Conservation (phyloP, 2,113 vertebrate genomes). For the Cochlearius cochlearius region DNA sequence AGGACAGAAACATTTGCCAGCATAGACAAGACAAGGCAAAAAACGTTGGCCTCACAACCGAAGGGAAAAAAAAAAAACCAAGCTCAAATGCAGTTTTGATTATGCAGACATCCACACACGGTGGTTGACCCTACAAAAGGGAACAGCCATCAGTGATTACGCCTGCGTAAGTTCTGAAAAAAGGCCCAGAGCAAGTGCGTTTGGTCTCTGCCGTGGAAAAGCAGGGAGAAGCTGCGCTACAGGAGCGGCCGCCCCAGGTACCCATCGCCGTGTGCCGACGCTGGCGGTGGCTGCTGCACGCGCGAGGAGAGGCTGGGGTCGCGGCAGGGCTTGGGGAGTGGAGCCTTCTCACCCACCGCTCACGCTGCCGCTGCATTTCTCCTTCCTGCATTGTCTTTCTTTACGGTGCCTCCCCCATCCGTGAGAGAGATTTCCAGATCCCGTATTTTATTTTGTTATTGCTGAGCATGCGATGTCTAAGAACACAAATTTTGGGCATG, state of each 20-base stretch:
- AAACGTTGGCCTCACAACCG: not conserved
- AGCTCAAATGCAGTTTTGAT: not conserved
- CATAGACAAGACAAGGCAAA: not conserved
- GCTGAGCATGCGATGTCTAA: not conserved
- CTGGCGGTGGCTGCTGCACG: not conserved
- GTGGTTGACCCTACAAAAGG: not conserved
- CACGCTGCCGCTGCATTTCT: rapidly evolving
- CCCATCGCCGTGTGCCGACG: rapidly evolving
- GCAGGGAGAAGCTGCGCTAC: not conserved
- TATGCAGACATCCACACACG: not conserved
- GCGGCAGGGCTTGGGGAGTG: rapidly evolving
- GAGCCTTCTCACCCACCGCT: not conserved
- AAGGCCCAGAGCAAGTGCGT: not conserved
- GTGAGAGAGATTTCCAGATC: not conserved
- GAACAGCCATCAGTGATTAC: not conserved
- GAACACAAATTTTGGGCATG: not conserved
- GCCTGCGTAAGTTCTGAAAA: not conserved
- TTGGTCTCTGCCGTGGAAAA: not conserved
- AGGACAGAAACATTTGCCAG: conserved; percentile 32
- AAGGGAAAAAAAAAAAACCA: not conserved
- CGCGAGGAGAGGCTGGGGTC: rapidly evolving
- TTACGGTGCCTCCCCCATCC: not conserved
- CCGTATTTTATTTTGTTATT: not conserved
- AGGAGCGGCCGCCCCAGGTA: not conserved
- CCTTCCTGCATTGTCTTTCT: not conserved